Percentiles rank a stretch among this genome's conserved stretches.
These are phyloP conservation scores for Phaenicophaeus curvirostris DNA, from an alignment of 2,797 vertebrate genomes.

Conservation along the genomic window DNA sequence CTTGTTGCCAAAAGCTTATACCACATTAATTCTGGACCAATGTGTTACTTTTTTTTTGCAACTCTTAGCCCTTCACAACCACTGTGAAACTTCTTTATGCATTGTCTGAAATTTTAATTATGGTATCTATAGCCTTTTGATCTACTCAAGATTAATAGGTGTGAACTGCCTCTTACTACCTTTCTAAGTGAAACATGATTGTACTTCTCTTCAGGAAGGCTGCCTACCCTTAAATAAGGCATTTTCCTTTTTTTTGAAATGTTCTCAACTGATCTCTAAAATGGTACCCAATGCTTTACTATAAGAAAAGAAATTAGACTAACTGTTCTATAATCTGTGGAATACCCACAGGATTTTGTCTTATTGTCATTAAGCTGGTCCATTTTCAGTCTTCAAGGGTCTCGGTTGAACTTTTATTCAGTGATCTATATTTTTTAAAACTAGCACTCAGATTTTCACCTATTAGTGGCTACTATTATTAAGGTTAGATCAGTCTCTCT, in stretches of 20 bases:
- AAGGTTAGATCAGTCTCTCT: not conserved
- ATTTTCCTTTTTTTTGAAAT: constrained; percentile 3
- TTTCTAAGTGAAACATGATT: constrained; percentile 41
- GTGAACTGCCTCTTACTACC: constrained; percentile 47
- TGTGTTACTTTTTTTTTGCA: not conserved
- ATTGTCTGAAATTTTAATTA: constrained; percentile 53
- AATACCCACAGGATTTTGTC: not conserved
- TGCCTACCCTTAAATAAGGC: constrained; percentile 40
- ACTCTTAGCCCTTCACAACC: not conserved
- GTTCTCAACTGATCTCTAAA: constrained; percentile 41
- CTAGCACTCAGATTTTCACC: not conserved
- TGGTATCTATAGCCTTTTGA: constrained; percentile 32
- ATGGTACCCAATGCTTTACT: not conserved
- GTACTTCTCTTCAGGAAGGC: not conserved
- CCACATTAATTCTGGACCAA: not conserved
- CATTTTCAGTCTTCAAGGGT: not conserved
- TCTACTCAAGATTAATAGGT: constrained; percentile 43
- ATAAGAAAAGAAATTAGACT: constrained; percentile 36
- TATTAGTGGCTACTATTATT: not conserved
- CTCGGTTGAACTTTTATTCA: not conserved
- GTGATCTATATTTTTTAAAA: not conserved
- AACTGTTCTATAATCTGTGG: not conserved
- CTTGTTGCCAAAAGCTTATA: constrained; percentile 2
- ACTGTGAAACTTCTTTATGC: constrained; percentile 10
- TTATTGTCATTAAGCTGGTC: not conserved